Evolutionary conservation across 1,140 invertebrate species (phyloP), one percentile per base, ranked within the genome.

Genomic region (Platyura marginata): DNA sequence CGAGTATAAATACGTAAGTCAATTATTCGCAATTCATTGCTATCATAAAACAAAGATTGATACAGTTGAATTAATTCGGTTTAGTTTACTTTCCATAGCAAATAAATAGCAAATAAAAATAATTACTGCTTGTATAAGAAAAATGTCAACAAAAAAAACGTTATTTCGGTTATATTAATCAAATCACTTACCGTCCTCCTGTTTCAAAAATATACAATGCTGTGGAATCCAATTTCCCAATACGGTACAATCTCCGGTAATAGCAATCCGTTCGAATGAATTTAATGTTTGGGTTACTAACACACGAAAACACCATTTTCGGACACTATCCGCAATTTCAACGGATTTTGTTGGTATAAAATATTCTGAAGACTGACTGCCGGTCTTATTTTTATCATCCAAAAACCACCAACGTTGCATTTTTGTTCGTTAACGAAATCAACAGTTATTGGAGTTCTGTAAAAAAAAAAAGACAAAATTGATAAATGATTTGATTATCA

Each of bases 191-290:
- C 43, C 8, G 16, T 55, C 53, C 37, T 55, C 48, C 38, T 56
- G 54, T 29, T 62, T 51, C 40, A 76, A 55, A 2, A 61, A 43
- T 9, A 69, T 51, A 22, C 66, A 62, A 42, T 63, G 66, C 29
- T 61, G 63, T 11, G 63, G 54, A 18, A 57, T 46, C 69, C 69
- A 71, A 19, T 53, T 57, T 11, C 69, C 69, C 40, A 71, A 40
- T 8, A 63, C 55, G 19, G 51, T 48, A n/a, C 62, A 59, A 46
- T 57, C 57, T 8, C 69, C 69, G 15, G 62, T 58, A 18, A 71
- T 48, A 35, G 66, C 68, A 22, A 69, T 46, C 16, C 52, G 54
- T 53, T 70, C 67, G 38, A 57, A 57, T 21, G 56, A 43, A 45
- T 48, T 46, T 21, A 65, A 45, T 40, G 55, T 48, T 18, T 50